These are phyloP conservation scores for Myotis vivesi DNA, from an alignment of 2,797 vertebrate species.

Conservation along the genomic window DNA sequence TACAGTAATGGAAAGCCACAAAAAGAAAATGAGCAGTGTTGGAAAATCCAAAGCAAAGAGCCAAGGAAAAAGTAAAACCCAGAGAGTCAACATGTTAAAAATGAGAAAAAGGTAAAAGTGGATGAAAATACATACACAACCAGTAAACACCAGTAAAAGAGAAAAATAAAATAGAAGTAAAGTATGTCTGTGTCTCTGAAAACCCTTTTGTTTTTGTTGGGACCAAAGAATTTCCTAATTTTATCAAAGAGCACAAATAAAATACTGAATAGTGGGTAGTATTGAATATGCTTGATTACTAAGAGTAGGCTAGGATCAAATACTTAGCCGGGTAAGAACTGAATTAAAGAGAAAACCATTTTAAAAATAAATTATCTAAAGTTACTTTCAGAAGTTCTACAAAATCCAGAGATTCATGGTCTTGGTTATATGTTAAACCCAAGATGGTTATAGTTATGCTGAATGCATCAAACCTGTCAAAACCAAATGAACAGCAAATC, in stretches of 20 bases:
- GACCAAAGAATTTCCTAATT: background rate
- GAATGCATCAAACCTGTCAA: background rate
- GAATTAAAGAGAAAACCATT: slow-evolving; percentile 22
- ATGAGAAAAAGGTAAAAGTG: background rate
- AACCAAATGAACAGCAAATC: background rate
- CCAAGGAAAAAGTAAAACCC: background rate
- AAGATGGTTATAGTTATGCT: background rate
- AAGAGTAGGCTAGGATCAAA: background rate
- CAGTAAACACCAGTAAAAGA: background rate
- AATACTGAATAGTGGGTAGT: background rate
- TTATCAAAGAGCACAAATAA: background rate
- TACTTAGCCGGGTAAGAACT: background rate
- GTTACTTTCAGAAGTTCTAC: slow-evolving; percentile 44
- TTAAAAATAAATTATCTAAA: background rate
- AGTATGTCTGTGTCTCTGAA: background rate
- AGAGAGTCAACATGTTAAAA: background rate
- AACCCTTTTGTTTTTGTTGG: background rate
- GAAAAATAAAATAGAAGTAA: slow-evolving; percentile 1
- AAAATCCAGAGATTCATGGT: background rate
- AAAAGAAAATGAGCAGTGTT: background rate
- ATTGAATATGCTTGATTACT: background rate
- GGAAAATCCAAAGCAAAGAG: background rate
- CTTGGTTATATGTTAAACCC: background rate
- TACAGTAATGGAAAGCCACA: background rate
- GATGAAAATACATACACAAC: background rate